These are phyloP conservation scores for Grus americana DNA, from an alignment of 2,113 vertebrate species.

Conservation along the genomic window DNA sequence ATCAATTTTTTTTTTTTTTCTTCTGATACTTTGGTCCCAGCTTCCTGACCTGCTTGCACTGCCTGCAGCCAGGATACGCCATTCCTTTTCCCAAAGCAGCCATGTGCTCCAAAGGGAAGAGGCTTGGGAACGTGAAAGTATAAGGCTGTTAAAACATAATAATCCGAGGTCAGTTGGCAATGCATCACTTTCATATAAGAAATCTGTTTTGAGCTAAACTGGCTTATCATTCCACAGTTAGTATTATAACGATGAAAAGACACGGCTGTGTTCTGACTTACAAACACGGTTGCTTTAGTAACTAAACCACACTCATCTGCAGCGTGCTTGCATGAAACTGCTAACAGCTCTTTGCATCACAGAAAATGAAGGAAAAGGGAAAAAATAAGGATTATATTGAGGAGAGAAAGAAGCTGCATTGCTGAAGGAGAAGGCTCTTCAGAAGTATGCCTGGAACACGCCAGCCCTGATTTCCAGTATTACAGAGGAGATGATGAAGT, in stretches of 20 bases:
- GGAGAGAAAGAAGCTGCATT: not conserved
- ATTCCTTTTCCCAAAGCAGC: not conserved
- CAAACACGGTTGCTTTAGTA: not conserved
- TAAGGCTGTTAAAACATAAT: not conserved
- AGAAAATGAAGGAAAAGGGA: not conserved
- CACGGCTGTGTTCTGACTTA: not conserved
- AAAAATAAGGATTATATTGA: no score
- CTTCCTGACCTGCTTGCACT: not conserved
- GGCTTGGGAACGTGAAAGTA: not conserved
- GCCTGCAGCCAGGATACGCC: not conserved
- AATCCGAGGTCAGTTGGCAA: not conserved
- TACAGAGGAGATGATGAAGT: fast-evolving
- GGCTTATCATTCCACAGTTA: not conserved
- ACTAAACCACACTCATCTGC: not conserved
- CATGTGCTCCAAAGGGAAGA: not conserved
- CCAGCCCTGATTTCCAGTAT: fast-evolving
- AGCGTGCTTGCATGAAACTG: not conserved
- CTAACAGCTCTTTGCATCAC: not conserved
- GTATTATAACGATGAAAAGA: not conserved
- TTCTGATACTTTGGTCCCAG: no score
- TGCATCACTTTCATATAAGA: not conserved
- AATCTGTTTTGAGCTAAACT: not conserved
- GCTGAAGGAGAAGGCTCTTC: not conserved
- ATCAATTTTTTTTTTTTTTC: fast-evolving
- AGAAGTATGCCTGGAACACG: fast-evolving